Evolutionary conservation across 1,140 invertebrate species (phyloP).

Genomic region (Drosophila teissieri): DNA sequence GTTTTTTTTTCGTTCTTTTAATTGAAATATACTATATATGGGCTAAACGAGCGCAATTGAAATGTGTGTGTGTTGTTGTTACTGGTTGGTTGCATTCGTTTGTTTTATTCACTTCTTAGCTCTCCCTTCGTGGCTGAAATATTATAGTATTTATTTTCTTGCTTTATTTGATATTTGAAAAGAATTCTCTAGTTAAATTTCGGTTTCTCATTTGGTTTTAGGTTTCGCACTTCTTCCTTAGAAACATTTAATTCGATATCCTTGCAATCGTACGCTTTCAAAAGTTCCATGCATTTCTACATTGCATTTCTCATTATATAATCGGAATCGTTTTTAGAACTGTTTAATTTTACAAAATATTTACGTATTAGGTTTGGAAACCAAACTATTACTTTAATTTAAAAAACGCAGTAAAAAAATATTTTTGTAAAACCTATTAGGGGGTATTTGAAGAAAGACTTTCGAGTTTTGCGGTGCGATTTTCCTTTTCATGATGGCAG

Average conservation of each 20-base stretch:
- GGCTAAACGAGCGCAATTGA: constrained; percentile 52
- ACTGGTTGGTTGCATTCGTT: constrained; percentile 23
- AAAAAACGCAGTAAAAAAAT: background rate
- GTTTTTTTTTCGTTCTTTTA: constrained; percentile 45
- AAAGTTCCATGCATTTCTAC: no score
- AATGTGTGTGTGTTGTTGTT: constrained; percentile 44
- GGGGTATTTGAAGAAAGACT: background rate
- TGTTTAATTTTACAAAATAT: background rate
- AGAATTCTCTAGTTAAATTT: constrained; percentile 78
- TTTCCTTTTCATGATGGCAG: background rate
- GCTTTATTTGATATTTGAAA: constrained; percentile 82
- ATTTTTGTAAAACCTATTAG: no score
- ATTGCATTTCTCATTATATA: no score
- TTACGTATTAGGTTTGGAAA: background rate
- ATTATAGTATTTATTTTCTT: constrained; percentile 51
- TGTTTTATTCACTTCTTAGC: constrained; percentile 24
- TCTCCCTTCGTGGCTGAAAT: constrained; percentile 52
- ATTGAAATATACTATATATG: constrained; percentile 55
- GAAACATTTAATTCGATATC: constrained; percentile 16
- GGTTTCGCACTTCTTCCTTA: constrained; percentile 25
- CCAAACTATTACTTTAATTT: background rate
- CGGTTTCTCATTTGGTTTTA: constrained; percentile 33
- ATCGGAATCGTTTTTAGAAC: background rate
- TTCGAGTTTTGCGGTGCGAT: background rate
- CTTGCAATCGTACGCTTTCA: constrained; percentile 28